Base-by-base conservation (phyloP, 2,113 vertebrate genomes). In the Cyanoramphus novaezelandiae region DNA sequence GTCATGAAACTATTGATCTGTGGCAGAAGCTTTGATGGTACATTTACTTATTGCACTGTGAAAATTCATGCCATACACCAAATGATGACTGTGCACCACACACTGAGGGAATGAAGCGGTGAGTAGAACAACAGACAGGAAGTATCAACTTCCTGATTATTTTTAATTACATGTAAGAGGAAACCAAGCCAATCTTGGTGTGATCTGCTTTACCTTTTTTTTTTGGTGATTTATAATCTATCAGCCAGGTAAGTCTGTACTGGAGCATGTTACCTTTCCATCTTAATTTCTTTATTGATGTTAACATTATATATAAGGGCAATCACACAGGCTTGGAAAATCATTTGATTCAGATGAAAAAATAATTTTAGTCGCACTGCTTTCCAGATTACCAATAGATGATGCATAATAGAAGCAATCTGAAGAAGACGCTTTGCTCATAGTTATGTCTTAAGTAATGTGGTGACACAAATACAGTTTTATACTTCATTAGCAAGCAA, bases 401-500 rank as follows among this genome's bases (percentile, higher is more conserved):
- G 20, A 57, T 24, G 57, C 11, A 7, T 44, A 85, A 50, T 7
- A 33, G 43, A 60, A 87, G 31, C 0, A 0, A 82, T 29, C 43
- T 82, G 63, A 90, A 84, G 43, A 62, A 72, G 70, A 63, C 17
- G 27, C 39, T 79, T 77, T 79, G 31, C 70, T 82, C 62, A 59
- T 41, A 82, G 35, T 24, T 78, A 5, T 5, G 3, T 64, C 43
- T 69, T 41, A 44, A 81, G 17, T 49, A 53, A 49, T 39, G 28
- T 47, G 31, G n/a, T 84, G 72, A 37, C 46, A 89, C 29, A 67
- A 92, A 50, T 62, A 31, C 47, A 68, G 62, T 20, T 85, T 63
- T 47, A 47, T 75, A 39, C 11, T 75, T 93, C 65, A 71, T 90
- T 91, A 82, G 29, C 39, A 82, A 35, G 23, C 43, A 67, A 18